Evolutionary conservation across 2,797 vertebrate genomes (phyloP).

Genomic region (Pelobates cultripes): DNA sequence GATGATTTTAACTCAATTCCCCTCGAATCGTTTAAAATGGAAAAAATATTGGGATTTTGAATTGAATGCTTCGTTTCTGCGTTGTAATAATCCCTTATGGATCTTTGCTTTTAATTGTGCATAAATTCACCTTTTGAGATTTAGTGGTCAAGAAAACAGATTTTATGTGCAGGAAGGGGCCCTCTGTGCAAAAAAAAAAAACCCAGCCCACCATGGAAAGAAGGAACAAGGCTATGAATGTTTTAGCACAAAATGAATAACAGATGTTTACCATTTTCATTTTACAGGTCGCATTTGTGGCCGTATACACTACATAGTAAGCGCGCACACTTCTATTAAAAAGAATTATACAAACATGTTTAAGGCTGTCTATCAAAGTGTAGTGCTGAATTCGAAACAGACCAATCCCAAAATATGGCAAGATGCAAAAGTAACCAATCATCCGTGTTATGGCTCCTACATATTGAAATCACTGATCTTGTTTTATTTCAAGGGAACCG

Average conservation of each 20-base stretch:
- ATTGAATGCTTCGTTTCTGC: slow-evolving; percentile 25
- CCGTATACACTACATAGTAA: slow-evolving; percentile 22
- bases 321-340: slow-evolving; percentile 27
- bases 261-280: slow-evolving; percentile 50
- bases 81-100: slow-evolving; percentile 26
- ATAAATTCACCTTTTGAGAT: slow-evolving; percentile 42
- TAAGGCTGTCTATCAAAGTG: slow-evolving; percentile 41
- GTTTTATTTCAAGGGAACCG: slow-evolving; percentile 24
- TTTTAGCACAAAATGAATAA: slow-evolving; percentile 41
- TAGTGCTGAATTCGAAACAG: slow-evolving; percentile 23
- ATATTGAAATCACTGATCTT: slow-evolving; percentile 25
- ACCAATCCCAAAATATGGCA: slow-evolving; percentile 45
- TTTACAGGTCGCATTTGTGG: slow-evolving; percentile 48
- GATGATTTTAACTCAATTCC: no score
- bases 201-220: slow-evolving; percentile 24
- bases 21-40: slow-evolving; percentile 13
- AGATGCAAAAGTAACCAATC: slow-evolving; percentile 49
- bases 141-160: slow-evolving; percentile 36
- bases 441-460: neutral
- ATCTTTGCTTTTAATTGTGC: slow-evolving; percentile 33
- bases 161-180: slow-evolving; percentile 48
- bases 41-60: slow-evolving; percentile 24
- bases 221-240: slow-evolving; percentile 32
- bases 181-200: slow-evolving; percentile 23
- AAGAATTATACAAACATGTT: slow-evolving; percentile 48